phyloP scores from a whole-genome alignment of 2,113 vertebrate genomes.

The Syrmaticus mikado region DNA sequence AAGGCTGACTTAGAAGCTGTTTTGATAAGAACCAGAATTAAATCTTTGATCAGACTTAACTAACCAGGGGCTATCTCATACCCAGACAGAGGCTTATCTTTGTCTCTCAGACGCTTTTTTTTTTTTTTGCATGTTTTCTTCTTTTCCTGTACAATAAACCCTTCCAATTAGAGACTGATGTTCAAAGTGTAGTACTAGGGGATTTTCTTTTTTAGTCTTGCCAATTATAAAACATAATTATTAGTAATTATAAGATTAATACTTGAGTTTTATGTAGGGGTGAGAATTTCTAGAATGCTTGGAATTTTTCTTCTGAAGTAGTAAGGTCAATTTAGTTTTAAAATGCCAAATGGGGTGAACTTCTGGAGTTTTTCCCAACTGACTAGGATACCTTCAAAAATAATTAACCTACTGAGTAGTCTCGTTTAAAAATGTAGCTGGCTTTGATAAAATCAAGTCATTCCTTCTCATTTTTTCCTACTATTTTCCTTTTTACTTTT shows the following conservation, averaged over 20 bases:
- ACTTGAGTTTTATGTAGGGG: background rate
- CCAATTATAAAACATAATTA: background rate
- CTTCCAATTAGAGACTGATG: background rate
- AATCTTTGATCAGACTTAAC: background rate
- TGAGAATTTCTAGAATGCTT: background rate
- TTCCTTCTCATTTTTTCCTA: background rate
- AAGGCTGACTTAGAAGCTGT: background rate
- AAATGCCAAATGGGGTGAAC: background rate
- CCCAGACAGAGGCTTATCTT: background rate
- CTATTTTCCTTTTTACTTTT: background rate
- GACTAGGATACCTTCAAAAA: background rate
- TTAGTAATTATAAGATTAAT: background rate
- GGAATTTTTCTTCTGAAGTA: background rate
- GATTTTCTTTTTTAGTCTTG: background rate
- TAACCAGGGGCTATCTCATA: background rate
- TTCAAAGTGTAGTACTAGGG: background rate
- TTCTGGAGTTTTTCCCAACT: background rate
- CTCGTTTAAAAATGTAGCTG: background rate
- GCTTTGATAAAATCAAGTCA: background rate
- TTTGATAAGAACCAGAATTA: background rate
- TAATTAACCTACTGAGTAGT: background rate
- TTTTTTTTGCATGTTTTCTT: background rate
- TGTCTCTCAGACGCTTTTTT: background rate
- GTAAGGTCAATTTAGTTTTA: background rate
- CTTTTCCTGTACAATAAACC: background rate